Evolutionary conservation across 2,888 invertebrate species (phyloP).

Genomic region (Lobophora halterata): DNA sequence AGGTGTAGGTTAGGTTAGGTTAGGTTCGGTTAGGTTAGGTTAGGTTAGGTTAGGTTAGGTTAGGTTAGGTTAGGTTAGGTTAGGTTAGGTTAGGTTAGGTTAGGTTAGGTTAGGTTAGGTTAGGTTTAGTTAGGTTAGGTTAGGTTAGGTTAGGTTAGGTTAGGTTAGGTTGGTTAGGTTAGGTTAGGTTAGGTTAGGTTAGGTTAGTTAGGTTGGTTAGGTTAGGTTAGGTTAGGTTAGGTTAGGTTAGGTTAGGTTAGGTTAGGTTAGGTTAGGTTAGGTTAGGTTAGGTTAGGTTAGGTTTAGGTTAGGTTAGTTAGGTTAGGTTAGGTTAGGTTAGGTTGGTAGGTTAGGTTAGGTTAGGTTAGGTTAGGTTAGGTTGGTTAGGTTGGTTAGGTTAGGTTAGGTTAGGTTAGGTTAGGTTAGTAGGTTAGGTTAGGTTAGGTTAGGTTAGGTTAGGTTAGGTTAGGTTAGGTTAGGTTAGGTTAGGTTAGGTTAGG

Average conservation of each 20-base stretch:
- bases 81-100: conserved; percentile 12
- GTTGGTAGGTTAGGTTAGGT: conserved; percentile 31
- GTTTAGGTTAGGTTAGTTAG: conserved; percentile 26
- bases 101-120: conserved; percentile 13
- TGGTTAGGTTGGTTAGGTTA: conserved; percentile 32
- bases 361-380: conserved; percentile 31
- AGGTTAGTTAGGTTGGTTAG: conserved; percentile 16
- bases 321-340: conserved; percentile 31
- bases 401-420: conserved; percentile 33
- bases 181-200: conserved; percentile 16
- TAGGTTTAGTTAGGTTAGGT: conserved; percentile 13
- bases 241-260: conserved; percentile 15
- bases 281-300: conserved; percentile 17
- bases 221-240: conserved; percentile 6
- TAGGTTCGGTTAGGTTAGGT: conserved; percentile 16
- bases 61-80: conserved; percentile 9
- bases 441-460: conserved; percentile 31
- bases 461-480: conserved; percentile 21
- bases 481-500: conserved; percentile 26
- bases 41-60: conserved; percentile 16
- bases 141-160: conserved; percentile 15
- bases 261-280: conserved; percentile 13
- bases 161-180: conserved; percentile 15
- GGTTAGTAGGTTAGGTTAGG: conserved; percentile 33
- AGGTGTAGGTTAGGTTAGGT: conserved; percentile 8